Percentiles rank a stretch among this genome's conserved stretches.
phyloP scores from a whole-genome alignment of 2,113 vertebrate species.

The Cromileptes altivelis region DNA sequence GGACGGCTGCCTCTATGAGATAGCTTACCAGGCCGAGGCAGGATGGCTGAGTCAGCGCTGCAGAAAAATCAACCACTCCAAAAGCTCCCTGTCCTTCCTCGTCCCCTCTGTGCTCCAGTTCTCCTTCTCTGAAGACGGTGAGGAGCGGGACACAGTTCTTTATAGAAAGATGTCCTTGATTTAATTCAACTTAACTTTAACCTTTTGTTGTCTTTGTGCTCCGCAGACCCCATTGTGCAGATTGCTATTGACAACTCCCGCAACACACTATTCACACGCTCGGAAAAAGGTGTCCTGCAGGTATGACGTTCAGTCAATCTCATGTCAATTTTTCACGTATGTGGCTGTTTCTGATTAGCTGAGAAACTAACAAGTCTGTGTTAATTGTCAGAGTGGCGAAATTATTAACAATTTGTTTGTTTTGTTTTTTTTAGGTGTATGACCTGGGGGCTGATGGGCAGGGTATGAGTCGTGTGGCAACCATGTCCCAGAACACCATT shows the following conservation, averaged over 20 bases:
- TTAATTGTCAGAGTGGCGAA: background rate
- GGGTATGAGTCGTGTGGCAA: slow-evolving; percentile 94
- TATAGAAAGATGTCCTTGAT: background rate
- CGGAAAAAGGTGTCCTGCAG: slow-evolving; percentile 96
- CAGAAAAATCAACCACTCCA: slow-evolving; percentile 98
- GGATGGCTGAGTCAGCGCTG: slow-evolving; percentile 98
- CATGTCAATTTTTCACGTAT: background rate
- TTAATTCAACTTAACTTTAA: background rate
- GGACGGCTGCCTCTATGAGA: slow-evolving; percentile 97
- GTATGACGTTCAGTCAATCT: slow-evolving; percentile 72
- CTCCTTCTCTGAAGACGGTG: slow-evolving; percentile 97
- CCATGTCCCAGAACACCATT: slow-evolving; percentile 93
- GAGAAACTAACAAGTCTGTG: background rate
- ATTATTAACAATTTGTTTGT: background rate
- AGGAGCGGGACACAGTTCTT: slow-evolving; percentile 51
- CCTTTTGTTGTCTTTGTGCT: background rate
- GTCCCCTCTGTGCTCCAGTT: slow-evolving; percentile 96
- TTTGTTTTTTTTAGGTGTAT: slow-evolving; percentile 87
- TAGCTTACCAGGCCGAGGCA: slow-evolving; percentile 97
- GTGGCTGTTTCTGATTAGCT: background rate
- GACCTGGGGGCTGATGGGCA: slow-evolving; percentile 94
- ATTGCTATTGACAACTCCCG: slow-evolving; percentile 95
- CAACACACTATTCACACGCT: slow-evolving; percentile 93
- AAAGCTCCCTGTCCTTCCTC: slow-evolving; percentile 94
- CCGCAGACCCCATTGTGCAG: slow-evolving; percentile 95